phyloP scores from a whole-genome alignment of 2,113 vertebrate genomes.

The Nycticebus coucang region DNA sequence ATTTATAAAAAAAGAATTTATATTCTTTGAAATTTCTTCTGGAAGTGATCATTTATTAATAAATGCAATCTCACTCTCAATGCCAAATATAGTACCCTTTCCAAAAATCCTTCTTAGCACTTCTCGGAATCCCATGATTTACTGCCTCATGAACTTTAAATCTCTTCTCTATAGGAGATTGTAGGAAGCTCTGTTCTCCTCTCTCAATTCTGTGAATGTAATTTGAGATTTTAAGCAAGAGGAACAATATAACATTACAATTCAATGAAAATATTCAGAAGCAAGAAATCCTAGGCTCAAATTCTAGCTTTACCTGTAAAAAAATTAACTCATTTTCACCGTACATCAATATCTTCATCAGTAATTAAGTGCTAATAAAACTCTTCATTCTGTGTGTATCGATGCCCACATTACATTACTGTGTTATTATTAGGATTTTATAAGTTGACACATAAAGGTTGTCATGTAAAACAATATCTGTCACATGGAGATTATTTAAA shows the following conservation, averaged over 20 bases:
- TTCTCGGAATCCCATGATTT: background rate
- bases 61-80: background rate
- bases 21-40: background rate
- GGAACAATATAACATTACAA: background rate
- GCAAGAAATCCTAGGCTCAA: background rate
- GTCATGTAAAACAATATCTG: background rate
- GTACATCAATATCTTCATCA: background rate
- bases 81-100: background rate
- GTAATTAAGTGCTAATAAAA: background rate
- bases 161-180: background rate
- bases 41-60: constrained; percentile 23
- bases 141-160: constrained; percentile 3
- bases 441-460: background rate
- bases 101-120: background rate
- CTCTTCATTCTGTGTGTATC: background rate
- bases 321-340: background rate
- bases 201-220: background rate
- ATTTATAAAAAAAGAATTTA: background rate
- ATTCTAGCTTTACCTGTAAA: background rate
- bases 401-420: background rate
- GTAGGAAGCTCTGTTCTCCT: background rate
- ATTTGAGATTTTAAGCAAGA: background rate
- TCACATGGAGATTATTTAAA: background rate
- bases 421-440: background rate
- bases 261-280: background rate